Conservation (phyloP, 2,888 invertebrate species). For the Thecophora atra region DNA sequence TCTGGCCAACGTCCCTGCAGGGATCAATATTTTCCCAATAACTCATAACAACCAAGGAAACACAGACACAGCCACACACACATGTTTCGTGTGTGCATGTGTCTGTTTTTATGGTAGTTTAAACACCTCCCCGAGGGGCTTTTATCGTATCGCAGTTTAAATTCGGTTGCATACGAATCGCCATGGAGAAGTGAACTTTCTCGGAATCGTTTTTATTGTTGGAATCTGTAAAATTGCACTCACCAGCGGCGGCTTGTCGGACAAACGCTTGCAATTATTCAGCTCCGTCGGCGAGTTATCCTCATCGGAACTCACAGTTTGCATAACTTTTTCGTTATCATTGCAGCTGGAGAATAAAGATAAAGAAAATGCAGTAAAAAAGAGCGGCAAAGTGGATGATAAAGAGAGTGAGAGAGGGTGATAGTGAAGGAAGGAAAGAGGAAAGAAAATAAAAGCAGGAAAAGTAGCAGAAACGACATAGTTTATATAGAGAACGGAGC, state of each 20-base stretch:
- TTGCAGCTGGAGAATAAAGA: constrained; percentile 56
- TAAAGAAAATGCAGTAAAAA: constrained; percentile 32
- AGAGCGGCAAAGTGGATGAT: background rate
- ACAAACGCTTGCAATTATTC: constrained; percentile 81
- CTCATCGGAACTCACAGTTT: constrained; percentile 77
- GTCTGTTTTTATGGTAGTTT: too few species aligned
- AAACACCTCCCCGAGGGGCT: constrained; percentile 43
- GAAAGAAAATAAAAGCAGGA: too few species aligned
- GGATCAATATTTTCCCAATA: constrained; percentile 50
- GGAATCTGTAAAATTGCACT: constrained; percentile 44
- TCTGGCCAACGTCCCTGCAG: constrained; percentile 21
- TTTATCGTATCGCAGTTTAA: constrained; percentile 51
- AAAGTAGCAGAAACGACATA: too few species aligned
- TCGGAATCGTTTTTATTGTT: constrained; percentile 15
- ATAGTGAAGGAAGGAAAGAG: background rate
- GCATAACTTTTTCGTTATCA: constrained; percentile 62
- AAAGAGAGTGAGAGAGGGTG: background rate
- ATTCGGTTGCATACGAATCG: too few species aligned
- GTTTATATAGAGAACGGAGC: too few species aligned
- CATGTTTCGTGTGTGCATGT: background rate
- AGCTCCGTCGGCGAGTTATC: constrained; percentile 87
- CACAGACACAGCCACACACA: constrained; percentile 12
- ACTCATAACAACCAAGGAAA: constrained; percentile 51
- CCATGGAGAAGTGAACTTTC: constrained; percentile 24
- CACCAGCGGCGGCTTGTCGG: constrained; percentile 79